Evolutionary conservation across 2,888 invertebrate species (phyloP), one percentile per base, ranked within the genome.

Genomic region (Celastrina argiolus): DNA sequence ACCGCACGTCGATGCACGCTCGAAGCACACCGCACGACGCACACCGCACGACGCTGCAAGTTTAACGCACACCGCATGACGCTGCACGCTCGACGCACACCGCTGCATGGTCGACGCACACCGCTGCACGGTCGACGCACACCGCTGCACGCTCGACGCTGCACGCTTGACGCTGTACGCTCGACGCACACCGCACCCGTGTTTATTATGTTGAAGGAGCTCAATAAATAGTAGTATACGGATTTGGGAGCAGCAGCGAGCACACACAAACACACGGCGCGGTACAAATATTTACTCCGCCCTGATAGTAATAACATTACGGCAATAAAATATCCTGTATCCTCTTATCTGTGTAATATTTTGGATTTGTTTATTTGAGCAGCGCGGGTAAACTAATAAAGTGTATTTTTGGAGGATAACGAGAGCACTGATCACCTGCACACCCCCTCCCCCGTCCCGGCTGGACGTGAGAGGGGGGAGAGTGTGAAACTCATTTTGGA

Each of bases 261-360:
- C 22, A 16, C 51, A 45, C 22, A 51, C 51, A 22, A 18, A 51
- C 51, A 18, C 51, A 22, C 1, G 18, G 45, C 45, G 18, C 45
- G 18, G 51, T 51, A 51, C 51, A 51, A 51, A 51, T 51, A 51
- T 51, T 51, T 51, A 51, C 51, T 51, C 22, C 51, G 22, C 10
- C 51, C 22, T 51, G 12, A 22, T 14, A 14, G 51, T 51, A 51
- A 51, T 22, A 51, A 26, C 22, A 51, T 51, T 51, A 51, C 12
- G 51, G 51, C 51, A 51, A 51, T 51, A 51, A 51, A 51, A 51
- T 51, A 51, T 51, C 51, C 51, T 22, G 22, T 51, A 51, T 51
- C 51, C 51, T 51, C 26, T 51, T 51, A 26, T 18, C 51, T 51
- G 51, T 12, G 51, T 51, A 51, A 51, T 51, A 51, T 51, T 51